These are phyloP conservation scores for Paedocypris sp. DNA, from an alignment of 2,113 vertebrate species.

Conservation along the genomic window DNA sequence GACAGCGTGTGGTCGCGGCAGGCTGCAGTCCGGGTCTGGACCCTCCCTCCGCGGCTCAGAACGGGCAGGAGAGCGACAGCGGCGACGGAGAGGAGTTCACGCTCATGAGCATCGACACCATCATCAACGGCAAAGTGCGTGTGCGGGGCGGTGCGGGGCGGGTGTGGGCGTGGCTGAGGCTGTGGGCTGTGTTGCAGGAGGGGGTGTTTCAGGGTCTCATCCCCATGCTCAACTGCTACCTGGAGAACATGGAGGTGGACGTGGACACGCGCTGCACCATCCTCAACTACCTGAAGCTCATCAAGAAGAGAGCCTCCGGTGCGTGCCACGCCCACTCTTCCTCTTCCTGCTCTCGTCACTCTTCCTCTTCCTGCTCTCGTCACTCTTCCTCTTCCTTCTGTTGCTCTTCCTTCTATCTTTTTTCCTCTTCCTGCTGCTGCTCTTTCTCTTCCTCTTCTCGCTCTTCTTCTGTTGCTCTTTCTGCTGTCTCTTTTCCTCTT, in stretches of 20 bases:
- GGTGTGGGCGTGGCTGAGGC: neutral
- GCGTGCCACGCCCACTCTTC: too few relatives aligned
- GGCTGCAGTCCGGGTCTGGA: constrained; percentile 78
- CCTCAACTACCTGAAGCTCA: constrained; percentile 93
- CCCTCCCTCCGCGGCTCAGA: constrained; percentile 62
- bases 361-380: neutral
- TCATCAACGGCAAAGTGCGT: constrained; percentile 92
- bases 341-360: neutral
- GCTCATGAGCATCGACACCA: constrained; percentile 95
- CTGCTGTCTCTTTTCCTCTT: too few relatives aligned
- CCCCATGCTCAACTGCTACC: constrained; percentile 89
- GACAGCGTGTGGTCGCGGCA: too few relatives aligned
- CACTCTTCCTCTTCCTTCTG: neutral
- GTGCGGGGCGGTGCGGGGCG: neutral
- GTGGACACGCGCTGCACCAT: constrained; percentile 97
- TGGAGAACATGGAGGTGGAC: constrained; percentile 98
- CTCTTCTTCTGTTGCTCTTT: neutral
- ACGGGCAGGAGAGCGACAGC: constrained; percentile 54
- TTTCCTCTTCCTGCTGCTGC: neutral
- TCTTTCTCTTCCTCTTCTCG: too few relatives aligned
- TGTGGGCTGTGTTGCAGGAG: constrained; percentile 61
- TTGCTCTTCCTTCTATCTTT: neutral
- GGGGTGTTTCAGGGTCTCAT: constrained; percentile 93
- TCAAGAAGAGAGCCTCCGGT: constrained; percentile 97
- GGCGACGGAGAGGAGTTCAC: constrained; percentile 68